phyloP scores from a whole-genome alignment of 2,888 invertebrate genomes.

The Doris montereyensis region DNA sequence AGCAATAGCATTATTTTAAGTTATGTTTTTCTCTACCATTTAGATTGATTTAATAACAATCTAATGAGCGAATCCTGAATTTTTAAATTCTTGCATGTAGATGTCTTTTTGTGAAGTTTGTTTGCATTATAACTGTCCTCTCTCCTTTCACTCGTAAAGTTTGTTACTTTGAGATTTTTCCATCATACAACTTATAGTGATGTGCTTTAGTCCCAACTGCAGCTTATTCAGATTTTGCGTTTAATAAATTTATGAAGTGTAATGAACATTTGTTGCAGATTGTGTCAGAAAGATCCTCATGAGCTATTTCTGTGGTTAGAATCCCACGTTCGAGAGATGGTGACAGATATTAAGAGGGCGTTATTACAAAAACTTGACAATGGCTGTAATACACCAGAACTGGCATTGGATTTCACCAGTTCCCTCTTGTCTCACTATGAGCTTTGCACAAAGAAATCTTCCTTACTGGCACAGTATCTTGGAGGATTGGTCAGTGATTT shows the following conservation, averaged over 20 bases:
- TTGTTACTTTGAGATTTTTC: not conserved
- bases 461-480: constrained; percentile 77
- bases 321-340: constrained; percentile 79
- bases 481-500: constrained; percentile 74
- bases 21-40: no score
- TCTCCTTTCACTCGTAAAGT: no score
- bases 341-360: constrained; percentile 79
- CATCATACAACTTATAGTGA: no score
- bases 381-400: constrained; percentile 75
- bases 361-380: constrained; percentile 75
- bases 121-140: no score
- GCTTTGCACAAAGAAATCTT: constrained; percentile 78
- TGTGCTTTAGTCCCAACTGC: no score
- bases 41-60: no score
- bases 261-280: constrained; percentile 55
- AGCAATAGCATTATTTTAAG: no score
- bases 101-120: no score
- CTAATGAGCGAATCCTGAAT: no score
- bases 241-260: not conserved
- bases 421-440: constrained; percentile 79
- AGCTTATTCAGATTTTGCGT: no score
- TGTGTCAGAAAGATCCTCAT: constrained; percentile 77
- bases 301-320: constrained; percentile 79
- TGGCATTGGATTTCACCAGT: constrained; percentile 76
- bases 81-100: no score